These are phyloP conservation scores for Ethmia dodecea DNA, from an alignment of 2,888 invertebrate genomes.

Conservation along the genomic window DNA sequence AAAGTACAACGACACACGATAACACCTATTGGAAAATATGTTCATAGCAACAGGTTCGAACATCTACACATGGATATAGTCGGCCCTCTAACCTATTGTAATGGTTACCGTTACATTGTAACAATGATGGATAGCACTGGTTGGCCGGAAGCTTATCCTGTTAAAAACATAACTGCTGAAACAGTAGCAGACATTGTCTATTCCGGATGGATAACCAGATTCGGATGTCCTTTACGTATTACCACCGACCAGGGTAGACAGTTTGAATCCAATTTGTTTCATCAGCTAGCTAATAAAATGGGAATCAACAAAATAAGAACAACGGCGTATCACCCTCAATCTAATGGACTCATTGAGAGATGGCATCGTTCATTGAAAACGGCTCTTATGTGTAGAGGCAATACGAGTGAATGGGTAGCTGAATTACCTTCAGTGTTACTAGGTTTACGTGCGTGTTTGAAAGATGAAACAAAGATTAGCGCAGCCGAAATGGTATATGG, in stretches of 20 bases:
- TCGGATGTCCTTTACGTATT: background rate
- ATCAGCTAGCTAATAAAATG: slow-evolving; percentile 3
- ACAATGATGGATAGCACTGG: background rate
- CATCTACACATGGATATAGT: background rate
- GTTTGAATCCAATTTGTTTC: background rate
- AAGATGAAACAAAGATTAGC: background rate
- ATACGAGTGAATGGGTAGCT: background rate
- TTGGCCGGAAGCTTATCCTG: background rate
- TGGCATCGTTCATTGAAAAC: background rate
- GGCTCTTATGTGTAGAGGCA: background rate
- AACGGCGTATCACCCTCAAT: background rate
- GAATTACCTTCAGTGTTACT: background rate
- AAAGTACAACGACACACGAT: slow-evolving; percentile 14
- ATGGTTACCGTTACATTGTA: background rate
- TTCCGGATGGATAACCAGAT: background rate
- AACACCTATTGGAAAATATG: slow-evolving; percentile 2
- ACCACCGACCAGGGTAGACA: background rate
- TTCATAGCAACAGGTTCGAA: background rate
- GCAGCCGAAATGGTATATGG: background rate
- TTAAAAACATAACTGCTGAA: background rate
- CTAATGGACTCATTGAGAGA: background rate
- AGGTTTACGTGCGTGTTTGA: background rate
- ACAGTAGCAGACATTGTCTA: background rate
- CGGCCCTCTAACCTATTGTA: background rate
- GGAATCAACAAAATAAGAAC: background rate